phyloP scores from a whole-genome alignment of 2,797 vertebrate species.

The Dicrostonyx torquatus region DNA sequence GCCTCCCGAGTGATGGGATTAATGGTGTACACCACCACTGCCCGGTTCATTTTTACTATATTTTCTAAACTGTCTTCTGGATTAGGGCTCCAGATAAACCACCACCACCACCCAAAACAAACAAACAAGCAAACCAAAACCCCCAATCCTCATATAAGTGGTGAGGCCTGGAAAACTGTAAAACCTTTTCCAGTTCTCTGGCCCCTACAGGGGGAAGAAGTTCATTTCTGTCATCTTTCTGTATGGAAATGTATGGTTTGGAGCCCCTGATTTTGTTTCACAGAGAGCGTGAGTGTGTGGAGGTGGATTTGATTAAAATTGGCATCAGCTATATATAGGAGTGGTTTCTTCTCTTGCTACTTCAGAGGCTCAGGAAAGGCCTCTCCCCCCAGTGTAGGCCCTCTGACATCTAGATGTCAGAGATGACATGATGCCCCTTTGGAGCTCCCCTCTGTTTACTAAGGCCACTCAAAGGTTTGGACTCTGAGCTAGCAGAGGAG shows the following conservation, averaged over 20 bases:
- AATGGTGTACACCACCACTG: too few relatives aligned
- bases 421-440: neutral
- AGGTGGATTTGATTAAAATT: slow-evolving; percentile 82
- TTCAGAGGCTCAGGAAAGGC: slow-evolving; percentile 45
- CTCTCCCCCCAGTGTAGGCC: neutral
- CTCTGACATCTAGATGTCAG: neutral
- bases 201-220: slow-evolving; percentile 44
- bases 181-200: neutral
- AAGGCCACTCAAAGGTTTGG: neutral
- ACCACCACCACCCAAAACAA: neutral
- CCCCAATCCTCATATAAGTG: neutral
- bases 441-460: neutral
- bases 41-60: neutral
- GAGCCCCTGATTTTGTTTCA: slow-evolving; percentile 75
- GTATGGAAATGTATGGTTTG: slow-evolving; percentile 68
- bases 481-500: neutral
- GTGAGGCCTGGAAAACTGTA: slow-evolving; percentile 21
- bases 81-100: neutral
- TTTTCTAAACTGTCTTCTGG: neutral
- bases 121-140: neutral
- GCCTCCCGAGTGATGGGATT: too few relatives aligned
- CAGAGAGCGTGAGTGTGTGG: slow-evolving; percentile 79
- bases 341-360: slow-evolving; percentile 64
- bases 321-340: slow-evolving; percentile 81
- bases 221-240: slow-evolving; percentile 71